Percentiles rank a stretch among this genome's conserved stretches.
Conservation (phyloP, 2,797 vertebrate genomes). For the Chrysolophus pictus region DNA sequence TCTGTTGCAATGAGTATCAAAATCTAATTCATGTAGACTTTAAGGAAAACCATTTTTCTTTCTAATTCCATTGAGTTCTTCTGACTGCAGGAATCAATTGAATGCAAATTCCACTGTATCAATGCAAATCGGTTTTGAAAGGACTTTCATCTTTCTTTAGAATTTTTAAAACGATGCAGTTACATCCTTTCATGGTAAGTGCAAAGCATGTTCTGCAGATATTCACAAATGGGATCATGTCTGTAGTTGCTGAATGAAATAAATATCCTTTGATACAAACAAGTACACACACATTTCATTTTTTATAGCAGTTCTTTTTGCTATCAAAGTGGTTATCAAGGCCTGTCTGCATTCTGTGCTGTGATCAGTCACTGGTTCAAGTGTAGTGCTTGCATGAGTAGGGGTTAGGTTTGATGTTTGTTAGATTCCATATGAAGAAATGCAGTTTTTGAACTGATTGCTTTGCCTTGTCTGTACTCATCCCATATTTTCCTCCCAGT, state of each 20-base stretch:
- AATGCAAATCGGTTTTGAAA: background rate
- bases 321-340: background rate
- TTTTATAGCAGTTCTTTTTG: background rate
- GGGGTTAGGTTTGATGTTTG: background rate
- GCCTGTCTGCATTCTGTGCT: background rate
- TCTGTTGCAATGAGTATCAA: slow-evolving; percentile 17
- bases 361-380: slow-evolving; percentile 8
- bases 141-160: slow-evolving; percentile 2
- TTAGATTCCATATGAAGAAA: background rate
- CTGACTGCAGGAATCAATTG: slow-evolving; percentile 10
- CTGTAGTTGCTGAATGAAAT: background rate
- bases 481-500: background rate
- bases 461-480: background rate
- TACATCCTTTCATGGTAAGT: slow-evolving; percentile 17
- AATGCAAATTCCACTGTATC: background rate
- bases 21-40: slow-evolving; percentile 34
- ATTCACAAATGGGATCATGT: background rate
- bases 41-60: slow-evolving; percentile 5
- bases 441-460: background rate
- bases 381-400: background rate
- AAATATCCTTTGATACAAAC: background rate
- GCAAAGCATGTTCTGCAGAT: background rate
- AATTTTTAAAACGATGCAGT: background rate
- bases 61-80: background rate
- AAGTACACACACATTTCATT: background rate